phyloP scores from a whole-genome alignment of 2,797 vertebrate species.

The Pseudochirops corinnae region DNA sequence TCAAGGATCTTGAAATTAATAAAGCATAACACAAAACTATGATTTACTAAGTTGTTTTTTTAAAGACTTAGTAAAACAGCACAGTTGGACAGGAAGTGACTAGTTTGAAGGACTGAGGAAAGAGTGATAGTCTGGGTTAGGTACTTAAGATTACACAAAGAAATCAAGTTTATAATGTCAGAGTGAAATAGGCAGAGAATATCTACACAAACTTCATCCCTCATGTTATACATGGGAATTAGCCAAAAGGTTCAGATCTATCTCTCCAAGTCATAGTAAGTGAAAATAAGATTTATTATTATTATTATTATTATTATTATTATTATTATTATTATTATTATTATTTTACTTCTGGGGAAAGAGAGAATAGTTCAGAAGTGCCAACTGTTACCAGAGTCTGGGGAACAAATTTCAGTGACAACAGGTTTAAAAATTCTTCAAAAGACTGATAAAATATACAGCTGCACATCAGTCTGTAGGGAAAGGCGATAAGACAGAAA shows the following conservation, averaged over 20 bases:
- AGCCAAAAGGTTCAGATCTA: not conserved
- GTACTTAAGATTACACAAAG: not conserved
- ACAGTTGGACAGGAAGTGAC: not conserved
- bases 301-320: too few relatives aligned
- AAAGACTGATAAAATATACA: not conserved
- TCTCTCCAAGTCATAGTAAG: not conserved
- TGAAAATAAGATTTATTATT: not conserved
- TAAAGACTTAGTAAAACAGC: not conserved
- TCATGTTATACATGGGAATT: not conserved
- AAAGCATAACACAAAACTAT: not conserved
- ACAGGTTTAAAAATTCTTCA: not conserved
- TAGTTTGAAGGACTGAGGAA: not conserved
- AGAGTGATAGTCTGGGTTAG: not conserved
- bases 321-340: too few relatives aligned
- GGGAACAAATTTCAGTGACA: not conserved
- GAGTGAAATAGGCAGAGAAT: not conserved
- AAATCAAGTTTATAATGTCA: not conserved
- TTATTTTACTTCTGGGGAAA: not conserved
- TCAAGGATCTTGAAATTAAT: not conserved
- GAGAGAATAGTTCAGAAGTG: not conserved
- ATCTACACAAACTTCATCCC: not conserved
- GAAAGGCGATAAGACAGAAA: not conserved
- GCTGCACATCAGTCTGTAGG: not conserved
- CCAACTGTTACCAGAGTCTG: not conserved
- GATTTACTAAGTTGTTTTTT: not conserved